phyloP scores from a whole-genome alignment of 2,113 vertebrate genomes.

The Hippocampus comes region DNA sequence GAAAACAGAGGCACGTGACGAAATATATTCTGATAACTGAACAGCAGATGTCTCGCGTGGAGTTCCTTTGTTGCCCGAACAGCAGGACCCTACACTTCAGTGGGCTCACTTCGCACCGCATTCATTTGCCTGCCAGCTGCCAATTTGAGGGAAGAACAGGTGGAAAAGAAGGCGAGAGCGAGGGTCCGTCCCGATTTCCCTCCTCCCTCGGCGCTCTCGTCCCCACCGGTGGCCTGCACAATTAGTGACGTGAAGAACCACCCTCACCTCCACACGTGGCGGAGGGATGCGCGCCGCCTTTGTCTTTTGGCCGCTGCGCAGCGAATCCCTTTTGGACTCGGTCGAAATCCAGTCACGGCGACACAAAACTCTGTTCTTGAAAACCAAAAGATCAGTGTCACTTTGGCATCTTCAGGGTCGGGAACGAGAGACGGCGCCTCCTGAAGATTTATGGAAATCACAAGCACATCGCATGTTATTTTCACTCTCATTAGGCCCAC shows the following conservation, averaged over 20 bases:
- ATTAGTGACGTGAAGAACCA: slow-evolving; percentile 71
- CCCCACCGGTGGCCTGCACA: slow-evolving; percentile 62
- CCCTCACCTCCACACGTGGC: slow-evolving; percentile 60
- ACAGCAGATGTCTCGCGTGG: slow-evolving; percentile 90
- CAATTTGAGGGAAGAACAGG: slow-evolving; percentile 77
- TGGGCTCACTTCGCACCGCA: slow-evolving; percentile 87
- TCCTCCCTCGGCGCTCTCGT: slow-evolving; percentile 57
- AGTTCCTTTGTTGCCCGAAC: slow-evolving; percentile 85
- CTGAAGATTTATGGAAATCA: slow-evolving; percentile 27
- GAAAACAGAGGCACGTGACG: slow-evolving; percentile 73
- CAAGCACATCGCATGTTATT: slow-evolving; percentile 41
- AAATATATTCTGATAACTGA: slow-evolving; percentile 88
- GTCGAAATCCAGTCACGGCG: slow-evolving; percentile 51
- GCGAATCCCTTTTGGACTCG: slow-evolving; percentile 54
- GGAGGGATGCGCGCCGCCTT: slow-evolving; percentile 54
- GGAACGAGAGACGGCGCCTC: background rate
- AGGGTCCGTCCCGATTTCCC: slow-evolving; percentile 57
- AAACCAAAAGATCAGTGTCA: slow-evolving; percentile 45
- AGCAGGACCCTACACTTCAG: slow-evolving; percentile 86
- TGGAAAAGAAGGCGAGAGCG: slow-evolving; percentile 50
- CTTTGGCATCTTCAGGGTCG: slow-evolving; percentile 38
- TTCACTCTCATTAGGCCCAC: slow-evolving; percentile 52
- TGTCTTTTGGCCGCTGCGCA: slow-evolving; percentile 66
- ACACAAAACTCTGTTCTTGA: slow-evolving; percentile 53
- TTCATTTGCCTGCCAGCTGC: slow-evolving; percentile 91